Conservation (phyloP, 2,113 vertebrate genomes). For the Butorides virescens region DNA sequence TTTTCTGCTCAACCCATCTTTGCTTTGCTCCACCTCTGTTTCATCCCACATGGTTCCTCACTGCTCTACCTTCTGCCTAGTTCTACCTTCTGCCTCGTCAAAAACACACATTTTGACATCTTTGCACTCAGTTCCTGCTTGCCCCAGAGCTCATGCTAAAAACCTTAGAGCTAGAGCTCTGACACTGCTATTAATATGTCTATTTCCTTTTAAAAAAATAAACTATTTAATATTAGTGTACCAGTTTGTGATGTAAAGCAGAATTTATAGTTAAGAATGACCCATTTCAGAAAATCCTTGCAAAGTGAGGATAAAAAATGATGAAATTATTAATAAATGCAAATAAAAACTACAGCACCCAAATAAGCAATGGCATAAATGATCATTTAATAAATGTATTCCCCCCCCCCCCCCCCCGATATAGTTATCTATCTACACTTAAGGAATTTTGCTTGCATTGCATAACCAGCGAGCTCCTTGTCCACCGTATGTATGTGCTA, state of each 20-base stretch:
- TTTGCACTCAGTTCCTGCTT: not conserved
- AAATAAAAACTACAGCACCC: not conserved
- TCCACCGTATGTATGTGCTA: not conserved
- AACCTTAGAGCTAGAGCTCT: not conserved
- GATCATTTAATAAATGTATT: not conserved
- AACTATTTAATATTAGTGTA: not conserved
- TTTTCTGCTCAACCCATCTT: not conserved
- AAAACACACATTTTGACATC: not conserved
- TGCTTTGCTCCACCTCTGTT: not conserved
- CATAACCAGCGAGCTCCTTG: not conserved
- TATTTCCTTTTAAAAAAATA: not conserved
- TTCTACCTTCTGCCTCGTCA: not conserved
- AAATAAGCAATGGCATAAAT: not conserved
- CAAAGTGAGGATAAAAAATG: not conserved
- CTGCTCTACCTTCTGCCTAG: not conserved
- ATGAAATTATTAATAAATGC: not conserved
- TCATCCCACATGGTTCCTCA: not conserved
- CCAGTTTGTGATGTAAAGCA: not conserved
- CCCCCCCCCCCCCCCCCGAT: too few species aligned
- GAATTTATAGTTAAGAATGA: not conserved
- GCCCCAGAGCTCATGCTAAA: not conserved
- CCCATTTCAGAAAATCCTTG: not conserved
- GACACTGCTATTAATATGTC: accelerated
- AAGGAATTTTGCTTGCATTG: not conserved
- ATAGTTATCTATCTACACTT: not conserved